phyloP scores from a whole-genome alignment of 2,113 vertebrate species.

The Cyprinodon brontotheroides region DNA sequence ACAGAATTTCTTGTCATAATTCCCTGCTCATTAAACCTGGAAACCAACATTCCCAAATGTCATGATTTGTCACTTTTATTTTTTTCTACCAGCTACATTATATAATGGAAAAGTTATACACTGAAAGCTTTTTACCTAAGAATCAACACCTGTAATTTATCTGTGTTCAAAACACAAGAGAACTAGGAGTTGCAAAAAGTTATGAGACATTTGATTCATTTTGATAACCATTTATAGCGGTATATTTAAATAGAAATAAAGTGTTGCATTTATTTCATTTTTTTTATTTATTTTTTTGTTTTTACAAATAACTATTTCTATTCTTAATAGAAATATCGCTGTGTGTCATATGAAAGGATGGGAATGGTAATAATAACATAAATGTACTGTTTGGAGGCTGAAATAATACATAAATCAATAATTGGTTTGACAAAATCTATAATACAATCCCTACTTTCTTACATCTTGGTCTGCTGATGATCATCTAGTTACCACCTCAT shows the following conservation, averaged over 20 bases:
- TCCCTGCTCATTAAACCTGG: conserved; percentile 4
- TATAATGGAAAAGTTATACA: background rate
- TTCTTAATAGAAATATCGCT: too few species aligned
- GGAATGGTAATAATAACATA: too few species aligned
- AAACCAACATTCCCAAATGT: background rate
- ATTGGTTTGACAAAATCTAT: background rate
- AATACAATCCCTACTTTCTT: background rate
- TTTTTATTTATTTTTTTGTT: too few species aligned
- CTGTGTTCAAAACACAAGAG: background rate
- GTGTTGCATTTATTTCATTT: too few species aligned
- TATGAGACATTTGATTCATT: background rate
- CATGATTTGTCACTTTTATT: background rate
- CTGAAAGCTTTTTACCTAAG: background rate
- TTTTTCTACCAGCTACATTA: background rate
- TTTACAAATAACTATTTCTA: background rate
- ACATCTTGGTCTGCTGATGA: background rate
- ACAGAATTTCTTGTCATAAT: background rate
- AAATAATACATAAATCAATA: background rate
- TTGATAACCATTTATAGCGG: background rate
- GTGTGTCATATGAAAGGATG: too few species aligned
- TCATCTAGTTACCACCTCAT: background rate
- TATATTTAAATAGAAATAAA: background rate
- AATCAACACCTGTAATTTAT: background rate
- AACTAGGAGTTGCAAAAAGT: background rate
- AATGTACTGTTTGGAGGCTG: background rate